A percentile compares a stretch with the other conserved stretches of the same genome.
Evolutionary conservation across 2,113 vertebrate species (phyloP).

Genomic region (Aleadryas rufinucha): DNA sequence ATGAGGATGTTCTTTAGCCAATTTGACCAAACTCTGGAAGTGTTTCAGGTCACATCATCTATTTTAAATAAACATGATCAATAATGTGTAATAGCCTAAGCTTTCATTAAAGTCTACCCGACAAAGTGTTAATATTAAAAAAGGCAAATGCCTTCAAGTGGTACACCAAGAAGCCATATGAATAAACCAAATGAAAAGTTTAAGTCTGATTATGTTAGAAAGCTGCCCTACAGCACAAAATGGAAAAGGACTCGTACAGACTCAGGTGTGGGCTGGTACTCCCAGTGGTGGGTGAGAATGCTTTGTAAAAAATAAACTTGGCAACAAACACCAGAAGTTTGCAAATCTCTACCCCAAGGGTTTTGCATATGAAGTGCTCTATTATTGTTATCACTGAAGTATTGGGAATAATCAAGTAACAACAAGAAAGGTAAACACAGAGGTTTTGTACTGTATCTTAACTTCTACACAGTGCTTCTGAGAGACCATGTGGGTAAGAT

Average conservation of each 20-base stretch:
- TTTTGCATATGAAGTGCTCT: conserved; percentile 34
- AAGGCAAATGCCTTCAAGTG: background rate
- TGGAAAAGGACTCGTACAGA: background rate
- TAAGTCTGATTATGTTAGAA: background rate
- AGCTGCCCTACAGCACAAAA: conserved; percentile 1
- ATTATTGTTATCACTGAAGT: conserved; percentile 39
- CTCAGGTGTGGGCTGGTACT: background rate
- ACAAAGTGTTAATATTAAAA: background rate
- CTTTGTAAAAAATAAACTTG: background rate
- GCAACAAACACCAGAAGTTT: background rate
- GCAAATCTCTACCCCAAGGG: conserved; percentile 36
- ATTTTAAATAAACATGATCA: background rate
- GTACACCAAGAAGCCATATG: background rate
- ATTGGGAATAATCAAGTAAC: conserved; percentile 37
- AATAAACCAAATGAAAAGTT: background rate
- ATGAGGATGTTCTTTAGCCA: background rate
- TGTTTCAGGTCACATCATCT: background rate
- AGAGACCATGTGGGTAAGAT: background rate
- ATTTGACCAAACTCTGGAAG: background rate
- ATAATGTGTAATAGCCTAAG: background rate
- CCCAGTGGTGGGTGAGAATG: background rate
- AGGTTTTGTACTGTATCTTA: background rate
- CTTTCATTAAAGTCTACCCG: background rate
- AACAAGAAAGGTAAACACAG: conserved; percentile 12
- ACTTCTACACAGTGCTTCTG: background rate